These are phyloP conservation scores for Drosophila repleta DNA, from an alignment of 1,140 invertebrate genomes.

Conservation along the genomic window DNA sequence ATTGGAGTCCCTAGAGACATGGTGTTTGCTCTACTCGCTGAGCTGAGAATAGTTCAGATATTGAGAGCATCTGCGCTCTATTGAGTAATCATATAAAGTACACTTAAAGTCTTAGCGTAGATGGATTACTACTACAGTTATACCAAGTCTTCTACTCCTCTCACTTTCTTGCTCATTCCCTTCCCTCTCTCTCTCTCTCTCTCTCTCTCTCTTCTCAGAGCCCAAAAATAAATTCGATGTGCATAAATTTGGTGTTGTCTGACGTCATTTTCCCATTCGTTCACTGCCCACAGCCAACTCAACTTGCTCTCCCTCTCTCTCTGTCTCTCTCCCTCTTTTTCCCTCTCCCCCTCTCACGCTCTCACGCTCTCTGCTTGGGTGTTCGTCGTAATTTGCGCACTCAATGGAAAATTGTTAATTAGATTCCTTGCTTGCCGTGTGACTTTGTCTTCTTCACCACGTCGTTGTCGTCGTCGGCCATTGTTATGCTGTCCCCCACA, in stretches of 20 bases:
- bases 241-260: slow-evolving; percentile 4
- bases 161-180: too few relatives aligned
- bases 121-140: too few relatives aligned
- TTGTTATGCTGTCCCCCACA: slow-evolving; percentile 41
- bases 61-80: too few relatives aligned
- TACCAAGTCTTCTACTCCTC: too few relatives aligned
- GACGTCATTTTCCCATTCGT: slow-evolving; percentile 6
- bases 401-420: slow-evolving; percentile 83
- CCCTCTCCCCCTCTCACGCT: neutral
- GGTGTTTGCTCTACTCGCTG: too few relatives aligned
- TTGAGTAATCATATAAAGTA: too few relatives aligned
- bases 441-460: slow-evolving; percentile 58
- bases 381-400: slow-evolving; percentile 75
- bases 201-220: neutral
- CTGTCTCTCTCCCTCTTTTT: neutral
- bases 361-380: slow-evolving; percentile 41
- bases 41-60: too few relatives aligned
- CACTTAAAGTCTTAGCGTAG: too few relatives aligned
- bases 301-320: too few relatives aligned
- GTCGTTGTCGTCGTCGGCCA: slow-evolving; percentile 43
- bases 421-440: slow-evolving; percentile 79
- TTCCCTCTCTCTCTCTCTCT: neutral
- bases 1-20: too few relatives aligned
- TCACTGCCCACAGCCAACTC: too few relatives aligned
- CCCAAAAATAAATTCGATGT: neutral